A percentile compares a stretch with the other conserved stretches of the same genome.
Evolutionary conservation across 1,140 invertebrate species (phyloP).

Genomic region (Telenomus remus): DNA sequence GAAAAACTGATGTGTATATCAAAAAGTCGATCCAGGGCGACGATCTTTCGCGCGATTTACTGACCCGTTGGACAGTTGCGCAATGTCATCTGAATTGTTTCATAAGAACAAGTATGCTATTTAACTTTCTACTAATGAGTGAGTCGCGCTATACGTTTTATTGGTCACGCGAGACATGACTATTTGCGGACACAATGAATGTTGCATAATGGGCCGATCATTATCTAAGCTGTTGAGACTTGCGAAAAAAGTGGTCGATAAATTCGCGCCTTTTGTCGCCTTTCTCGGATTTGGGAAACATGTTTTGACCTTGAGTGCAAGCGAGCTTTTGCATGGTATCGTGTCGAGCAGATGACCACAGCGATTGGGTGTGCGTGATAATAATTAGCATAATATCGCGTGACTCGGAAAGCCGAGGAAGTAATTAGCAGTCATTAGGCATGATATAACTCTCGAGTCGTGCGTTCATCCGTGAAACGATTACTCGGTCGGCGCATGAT

Average conservation of each 20-base stretch:
- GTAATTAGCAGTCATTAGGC: too few species aligned
- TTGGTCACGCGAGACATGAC: conserved; percentile 39
- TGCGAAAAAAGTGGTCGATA: conserved; percentile 43
- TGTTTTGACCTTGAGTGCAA: neutral
- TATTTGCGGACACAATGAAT: conserved; percentile 45
- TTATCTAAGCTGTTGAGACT: conserved; percentile 42
- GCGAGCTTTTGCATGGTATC: too few species aligned
- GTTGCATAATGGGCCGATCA: conserved; percentile 49
- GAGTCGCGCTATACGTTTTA: conserved; percentile 45
- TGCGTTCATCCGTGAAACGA: neutral
- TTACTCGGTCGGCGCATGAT: neutral
- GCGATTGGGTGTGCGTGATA: too few species aligned
- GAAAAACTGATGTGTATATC: too few species aligned
- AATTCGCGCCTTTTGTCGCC: neutral
- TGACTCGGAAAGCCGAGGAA: too few species aligned
- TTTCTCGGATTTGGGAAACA: too few species aligned
- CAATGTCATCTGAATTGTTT: conserved; percentile 29
- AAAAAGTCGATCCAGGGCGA: neutral
- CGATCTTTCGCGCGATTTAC: too few species aligned
- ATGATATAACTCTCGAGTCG: neutral
- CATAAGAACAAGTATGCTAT: conserved; percentile 20
- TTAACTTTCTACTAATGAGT: conserved; percentile 57
- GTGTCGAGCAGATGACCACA: too few species aligned
- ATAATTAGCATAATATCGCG: too few species aligned
- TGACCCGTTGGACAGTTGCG: too few species aligned